Evolutionary conservation across 1,140 invertebrate genomes (phyloP).

Genomic region (Capitella teleta): DNA sequence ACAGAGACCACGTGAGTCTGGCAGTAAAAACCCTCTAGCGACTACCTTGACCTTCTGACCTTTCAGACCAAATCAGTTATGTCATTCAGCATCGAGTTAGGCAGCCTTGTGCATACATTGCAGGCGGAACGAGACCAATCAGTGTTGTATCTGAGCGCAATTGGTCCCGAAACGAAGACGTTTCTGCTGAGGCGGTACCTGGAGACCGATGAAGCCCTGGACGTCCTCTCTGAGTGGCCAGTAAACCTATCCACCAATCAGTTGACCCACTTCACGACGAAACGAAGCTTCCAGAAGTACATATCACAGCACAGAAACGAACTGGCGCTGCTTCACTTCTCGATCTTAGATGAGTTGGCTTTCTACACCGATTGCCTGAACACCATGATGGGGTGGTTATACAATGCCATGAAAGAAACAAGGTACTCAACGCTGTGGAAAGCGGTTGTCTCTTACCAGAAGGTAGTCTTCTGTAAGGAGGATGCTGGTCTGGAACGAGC

Average conservation of each 20-base stretch:
- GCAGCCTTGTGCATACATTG: slow-evolving; percentile 5
- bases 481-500: not conserved
- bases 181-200: slow-evolving; percentile 18
- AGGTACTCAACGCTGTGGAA: not conserved
- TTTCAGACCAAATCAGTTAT: too few relatives aligned
- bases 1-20: too few relatives aligned
- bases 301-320: too few relatives aligned
- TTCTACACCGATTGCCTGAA: not conserved
- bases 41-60: too few relatives aligned
- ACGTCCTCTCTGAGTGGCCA: not conserved
- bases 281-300: too few relatives aligned
- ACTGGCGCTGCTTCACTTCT: too few relatives aligned
- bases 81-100: slow-evolving; percentile 5
- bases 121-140: slow-evolving; percentile 29
- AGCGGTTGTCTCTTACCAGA: not conserved
- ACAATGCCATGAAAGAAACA: not conserved
- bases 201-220: not conserved
- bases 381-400: not conserved
- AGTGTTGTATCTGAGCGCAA: slow-evolving; percentile 23
- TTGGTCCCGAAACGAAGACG: slow-evolving; percentile 20
- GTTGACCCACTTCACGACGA: too few relatives aligned
- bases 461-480: not conserved
- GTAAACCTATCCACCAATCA: too few relatives aligned
- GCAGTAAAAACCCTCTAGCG: too few relatives aligned
- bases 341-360: not conserved